Evolutionary conservation across 2,888 invertebrate genomes (phyloP).

Genomic region (Hololepta plana): DNA sequence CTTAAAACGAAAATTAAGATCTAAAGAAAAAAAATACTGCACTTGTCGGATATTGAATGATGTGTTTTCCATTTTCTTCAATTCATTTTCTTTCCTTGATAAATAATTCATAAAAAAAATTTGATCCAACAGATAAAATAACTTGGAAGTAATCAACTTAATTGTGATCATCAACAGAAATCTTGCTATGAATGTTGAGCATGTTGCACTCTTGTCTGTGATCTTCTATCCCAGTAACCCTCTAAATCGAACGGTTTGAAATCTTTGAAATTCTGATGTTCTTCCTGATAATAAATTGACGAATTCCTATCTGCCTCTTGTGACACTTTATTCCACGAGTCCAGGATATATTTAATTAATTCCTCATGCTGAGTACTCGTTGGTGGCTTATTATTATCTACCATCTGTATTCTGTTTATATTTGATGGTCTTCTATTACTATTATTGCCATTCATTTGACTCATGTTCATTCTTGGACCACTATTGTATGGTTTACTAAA

Average conservation of each 20-base stretch:
- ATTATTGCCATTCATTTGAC: constrained; percentile 23
- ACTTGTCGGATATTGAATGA: too few relatives aligned
- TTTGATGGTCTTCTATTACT: constrained; percentile 11
- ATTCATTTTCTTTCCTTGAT: too few relatives aligned
- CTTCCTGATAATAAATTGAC: constrained; percentile 42
- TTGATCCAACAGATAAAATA: too few relatives aligned
- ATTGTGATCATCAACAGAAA: too few relatives aligned
- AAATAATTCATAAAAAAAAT: too few relatives aligned
- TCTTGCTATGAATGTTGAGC: constrained; percentile 27
- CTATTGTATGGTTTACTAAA: too few relatives aligned
- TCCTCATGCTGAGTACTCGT: constrained; percentile 47
- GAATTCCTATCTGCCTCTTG: constrained; percentile 18
- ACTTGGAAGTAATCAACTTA: too few relatives aligned
- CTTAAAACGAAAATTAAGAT: too few relatives aligned
- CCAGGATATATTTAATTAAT: constrained; percentile 60
- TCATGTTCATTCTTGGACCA: constrained; percentile 24
- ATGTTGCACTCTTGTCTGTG: constrained; percentile 46
- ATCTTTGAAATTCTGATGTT: constrained; percentile 36
- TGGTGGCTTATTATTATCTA: too few relatives aligned
- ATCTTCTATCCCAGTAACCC: constrained; percentile 55
- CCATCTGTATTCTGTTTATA: too few relatives aligned
- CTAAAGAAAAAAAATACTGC: too few relatives aligned
- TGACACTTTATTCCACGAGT: constrained; percentile 52
- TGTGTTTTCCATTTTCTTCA: too few relatives aligned
- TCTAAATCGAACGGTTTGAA: constrained; percentile 66